Evolutionary conservation across 92 coral and sea anemone genomes (phyloP).

Genomic region (Epizoanthus stellaris): DNA sequence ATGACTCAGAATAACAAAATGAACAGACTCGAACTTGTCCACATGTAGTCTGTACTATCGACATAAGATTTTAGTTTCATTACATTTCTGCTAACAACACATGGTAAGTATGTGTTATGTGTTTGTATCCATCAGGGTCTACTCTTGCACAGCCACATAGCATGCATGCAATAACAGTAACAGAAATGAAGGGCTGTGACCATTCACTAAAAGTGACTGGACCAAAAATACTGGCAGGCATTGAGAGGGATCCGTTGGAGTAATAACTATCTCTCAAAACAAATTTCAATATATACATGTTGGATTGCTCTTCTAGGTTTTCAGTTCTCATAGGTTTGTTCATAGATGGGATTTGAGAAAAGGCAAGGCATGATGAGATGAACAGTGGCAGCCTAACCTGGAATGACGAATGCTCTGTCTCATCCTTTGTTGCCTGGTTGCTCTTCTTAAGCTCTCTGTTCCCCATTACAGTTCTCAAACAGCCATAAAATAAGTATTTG

Average conservation of each 20-base stretch:
- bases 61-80: no score
- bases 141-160: not conserved
- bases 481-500: not conserved
- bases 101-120: constrained; percentile 3
- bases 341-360: not conserved
- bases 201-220: not conserved
- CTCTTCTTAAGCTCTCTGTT: constrained; percentile 20
- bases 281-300: no score
- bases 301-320: no score
- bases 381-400: constrained; percentile 34
- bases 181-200: constrained; percentile 34
- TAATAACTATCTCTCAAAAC: not conserved
- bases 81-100: not conserved
- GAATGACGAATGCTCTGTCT: constrained; percentile 9
- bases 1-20: no score
- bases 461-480: not conserved
- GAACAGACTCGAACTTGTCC: no score
- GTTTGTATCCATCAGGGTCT: not conserved
- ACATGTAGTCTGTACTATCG: no score
- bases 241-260: constrained; percentile 22
- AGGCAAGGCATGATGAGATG: constrained; percentile 1
- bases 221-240: not conserved
- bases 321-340: no score
- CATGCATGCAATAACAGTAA: constrained; percentile 12
- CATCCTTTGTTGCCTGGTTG: constrained; percentile 25